phyloP scores from a whole-genome alignment of 2,888 invertebrate genomes.

The Gastracanthus pulcherrimus region DNA sequence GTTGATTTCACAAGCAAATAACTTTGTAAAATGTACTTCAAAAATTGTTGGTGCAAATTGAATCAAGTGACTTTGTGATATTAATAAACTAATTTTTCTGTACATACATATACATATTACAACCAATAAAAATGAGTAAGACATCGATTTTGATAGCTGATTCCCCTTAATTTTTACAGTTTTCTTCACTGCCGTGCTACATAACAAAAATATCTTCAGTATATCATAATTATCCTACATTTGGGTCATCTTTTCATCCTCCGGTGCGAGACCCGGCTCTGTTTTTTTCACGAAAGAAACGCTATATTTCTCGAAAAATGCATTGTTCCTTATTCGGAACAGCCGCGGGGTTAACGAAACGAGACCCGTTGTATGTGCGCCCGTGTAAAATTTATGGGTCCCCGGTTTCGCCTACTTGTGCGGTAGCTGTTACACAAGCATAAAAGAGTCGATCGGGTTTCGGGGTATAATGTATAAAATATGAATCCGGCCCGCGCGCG shows the following conservation, averaged over 20 bases:
- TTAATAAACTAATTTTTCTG: no score
- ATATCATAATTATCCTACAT: not conserved
- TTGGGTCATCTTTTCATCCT: constrained; percentile 2
- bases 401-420: constrained; percentile 5
- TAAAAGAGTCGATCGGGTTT: constrained; percentile 13
- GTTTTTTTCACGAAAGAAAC: not conserved
- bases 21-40: no score
- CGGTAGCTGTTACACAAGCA: not conserved
- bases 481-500: not conserved
- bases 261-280: no score
- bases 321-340: not conserved
- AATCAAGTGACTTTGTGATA: no score
- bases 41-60: no score
- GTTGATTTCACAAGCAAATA: no score
- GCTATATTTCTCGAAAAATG: not conserved
- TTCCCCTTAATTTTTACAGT: no score
- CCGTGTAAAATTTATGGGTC: not conserved
- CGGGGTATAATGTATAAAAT: not conserved
- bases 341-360: constrained; percentile 1
- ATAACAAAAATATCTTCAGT: no score
- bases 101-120: no score
- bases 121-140: no score
- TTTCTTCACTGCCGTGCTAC: no score
- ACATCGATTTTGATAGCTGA: no score
- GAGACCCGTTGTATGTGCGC: not conserved